Conservation (phyloP, 2,888 invertebrate species). For the Platycheirus albimanus region DNA sequence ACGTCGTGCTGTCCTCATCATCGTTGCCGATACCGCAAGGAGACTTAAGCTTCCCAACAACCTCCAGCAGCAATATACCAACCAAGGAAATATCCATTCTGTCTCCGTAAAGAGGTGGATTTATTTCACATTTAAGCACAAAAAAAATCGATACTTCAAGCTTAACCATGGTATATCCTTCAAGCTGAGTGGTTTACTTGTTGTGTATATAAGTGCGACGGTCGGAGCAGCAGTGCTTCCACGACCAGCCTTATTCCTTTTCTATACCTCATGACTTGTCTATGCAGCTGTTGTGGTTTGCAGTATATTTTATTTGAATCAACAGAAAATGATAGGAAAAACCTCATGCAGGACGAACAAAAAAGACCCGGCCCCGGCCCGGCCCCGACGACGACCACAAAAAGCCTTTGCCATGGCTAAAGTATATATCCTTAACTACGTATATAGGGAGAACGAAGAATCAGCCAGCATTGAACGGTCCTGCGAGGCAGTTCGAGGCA, state of each 20-base stretch:
- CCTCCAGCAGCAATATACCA: background rate
- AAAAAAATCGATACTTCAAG: slow-evolving; percentile 48
- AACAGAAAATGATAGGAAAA: slow-evolving; percentile 15
- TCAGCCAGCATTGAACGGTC: background rate
- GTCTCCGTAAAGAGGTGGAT: slow-evolving; percentile 43
- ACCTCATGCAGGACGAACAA: slow-evolving; percentile 12
- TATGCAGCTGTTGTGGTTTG: slow-evolving; percentile 49
- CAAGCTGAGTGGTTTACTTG: slow-evolving; percentile 37
- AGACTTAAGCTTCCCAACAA: background rate
- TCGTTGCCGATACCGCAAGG: background rate
- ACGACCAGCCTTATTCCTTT: background rate
- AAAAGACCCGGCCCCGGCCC: too few relatives aligned
- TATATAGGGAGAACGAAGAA: background rate
- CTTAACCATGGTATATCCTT: slow-evolving; percentile 42
- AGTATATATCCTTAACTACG: background rate
- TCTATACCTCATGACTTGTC: slow-evolving; percentile 20
- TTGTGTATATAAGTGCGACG: background rate
- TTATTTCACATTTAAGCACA: slow-evolving; percentile 49
- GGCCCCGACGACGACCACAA: too few relatives aligned
- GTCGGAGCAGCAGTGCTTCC: too few relatives aligned
- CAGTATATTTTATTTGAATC: slow-evolving; percentile 49
- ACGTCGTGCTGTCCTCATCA: background rate
- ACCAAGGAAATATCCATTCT: slow-evolving; percentile 1
- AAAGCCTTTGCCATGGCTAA: slow-evolving; percentile 13
- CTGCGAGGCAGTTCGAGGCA: slow-evolving; percentile 31